Percentiles rank a stretch among this genome's conserved stretches.
Evolutionary conservation across 2,888 invertebrate species (phyloP).

Genomic region (Phasia obesa): DNA sequence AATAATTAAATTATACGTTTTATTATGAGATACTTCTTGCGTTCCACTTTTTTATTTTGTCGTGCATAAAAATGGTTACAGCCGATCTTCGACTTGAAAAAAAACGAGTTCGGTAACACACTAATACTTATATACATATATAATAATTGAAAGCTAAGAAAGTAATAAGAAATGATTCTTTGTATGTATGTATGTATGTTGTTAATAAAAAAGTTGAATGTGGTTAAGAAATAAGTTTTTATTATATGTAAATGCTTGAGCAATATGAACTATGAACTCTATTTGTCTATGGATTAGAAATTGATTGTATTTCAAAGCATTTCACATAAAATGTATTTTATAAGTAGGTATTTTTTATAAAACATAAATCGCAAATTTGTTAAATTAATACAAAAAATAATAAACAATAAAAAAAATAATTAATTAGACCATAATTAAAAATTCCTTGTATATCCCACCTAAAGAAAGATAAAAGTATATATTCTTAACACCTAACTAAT

Average conservation of each 20-base stretch:
- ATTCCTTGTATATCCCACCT: neutral
- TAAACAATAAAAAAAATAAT: neutral
- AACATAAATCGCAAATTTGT: constrained; percentile 43
- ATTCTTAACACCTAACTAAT: too few relatives aligned
- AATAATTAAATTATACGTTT: too few relatives aligned
- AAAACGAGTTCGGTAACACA: too few relatives aligned
- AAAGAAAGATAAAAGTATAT: too few relatives aligned
- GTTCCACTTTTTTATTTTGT: too few relatives aligned
- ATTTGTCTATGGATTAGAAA: neutral
- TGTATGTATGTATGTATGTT: constrained; percentile 15
- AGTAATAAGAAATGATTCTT: too few relatives aligned
- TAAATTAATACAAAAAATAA: too few relatives aligned
- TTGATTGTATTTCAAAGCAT: neutral
- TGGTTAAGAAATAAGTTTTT: constrained; percentile 17
- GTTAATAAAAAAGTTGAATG: constrained; percentile 19
- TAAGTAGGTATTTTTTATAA: constrained; percentile 26
- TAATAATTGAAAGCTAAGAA: constrained; percentile 12
- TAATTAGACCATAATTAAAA: neutral
- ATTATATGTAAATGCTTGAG: neutral
- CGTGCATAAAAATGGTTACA: too few relatives aligned
- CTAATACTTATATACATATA: neutral
- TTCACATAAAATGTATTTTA: too few relatives aligned
- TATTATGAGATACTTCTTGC: too few relatives aligned
- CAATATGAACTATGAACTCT: neutral
- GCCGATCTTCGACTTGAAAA: too few relatives aligned